These are phyloP conservation scores for Halcyon malimbica DNA, from an alignment of 2,113 vertebrate species.

Conservation along the genomic window DNA sequence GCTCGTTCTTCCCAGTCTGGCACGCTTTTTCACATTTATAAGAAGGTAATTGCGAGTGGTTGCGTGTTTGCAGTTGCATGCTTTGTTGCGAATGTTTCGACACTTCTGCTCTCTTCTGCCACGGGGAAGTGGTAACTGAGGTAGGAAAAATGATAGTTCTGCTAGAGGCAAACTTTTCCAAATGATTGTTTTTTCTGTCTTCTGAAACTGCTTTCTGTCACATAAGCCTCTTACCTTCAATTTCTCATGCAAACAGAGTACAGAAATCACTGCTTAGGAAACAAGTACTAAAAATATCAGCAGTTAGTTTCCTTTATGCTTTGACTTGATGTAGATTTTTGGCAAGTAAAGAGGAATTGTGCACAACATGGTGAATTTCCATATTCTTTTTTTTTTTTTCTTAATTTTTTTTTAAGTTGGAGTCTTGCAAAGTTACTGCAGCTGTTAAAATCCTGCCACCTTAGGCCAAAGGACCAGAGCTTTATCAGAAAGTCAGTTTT, in stretches of 20 bases:
- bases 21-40: background rate
- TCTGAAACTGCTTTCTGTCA: constrained; percentile 17
- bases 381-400: background rate
- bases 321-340: background rate
- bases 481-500: constrained; percentile 41
- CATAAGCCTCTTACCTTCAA: background rate
- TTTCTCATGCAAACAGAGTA: background rate
- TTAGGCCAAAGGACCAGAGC: constrained; percentile 31
- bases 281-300: constrained; percentile 7
- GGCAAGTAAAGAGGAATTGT: constrained; percentile 32
- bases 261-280: constrained; percentile 9
- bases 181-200: background rate
- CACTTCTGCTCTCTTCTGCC: background rate
- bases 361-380: background rate
- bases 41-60: background rate
- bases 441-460: constrained; percentile 18
- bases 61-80: background rate
- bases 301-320: constrained; percentile 17
- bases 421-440: background rate
- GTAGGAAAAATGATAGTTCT: background rate
- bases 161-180: background rate
- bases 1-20: background rate
- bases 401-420: background rate
- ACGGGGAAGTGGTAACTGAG: background rate
- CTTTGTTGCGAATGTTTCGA: background rate